Evolutionary conservation across 2,888 invertebrate species (phyloP), one percentile per base, ranked within the genome.

Genomic region (Pelosia muscerda): DNA sequence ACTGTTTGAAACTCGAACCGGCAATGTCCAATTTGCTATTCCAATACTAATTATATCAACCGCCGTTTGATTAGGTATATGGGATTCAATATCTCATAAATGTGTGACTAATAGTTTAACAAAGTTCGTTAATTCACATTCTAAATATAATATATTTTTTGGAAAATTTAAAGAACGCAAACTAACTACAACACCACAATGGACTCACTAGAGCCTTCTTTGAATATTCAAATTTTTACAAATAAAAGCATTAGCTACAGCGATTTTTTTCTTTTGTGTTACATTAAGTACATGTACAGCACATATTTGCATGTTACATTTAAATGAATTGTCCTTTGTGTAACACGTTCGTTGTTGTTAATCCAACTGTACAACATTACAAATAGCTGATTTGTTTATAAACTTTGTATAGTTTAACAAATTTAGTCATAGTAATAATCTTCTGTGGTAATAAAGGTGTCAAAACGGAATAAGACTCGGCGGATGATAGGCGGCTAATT

Each of bases 181-280:
- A 49, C 19, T 42, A 19, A 19, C 10, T 13, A 11, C 13, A 34
- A 8, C 49, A n/a, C 19, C 8, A 49, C 49, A 49, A n/a, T 19
- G n/a, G n/a, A 49, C 49, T 49, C 49, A 49, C n/a, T 49, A 49
- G 9, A 49, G 49, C 49, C n/a, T 49, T 49, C 49, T 49, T 49
- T 49, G 49, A 19, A 49, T 49, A 49, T 49, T 49, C 49, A 49
- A 49, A 49, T 49, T 49, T 49, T 49, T 49, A 49, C 49, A 49
- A 55, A 55, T 55, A 55, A 55, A 25, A 25, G 25, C 49, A 49
- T 49, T 49, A 49, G n/a, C 49, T 49, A 49, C 49, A 49, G 49
- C 15, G n/a, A 49, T 5, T 49, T 49, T n/a, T 49, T 49, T 49
- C 49, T 49, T 49, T 49, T 49, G n/a, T n/a, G 49, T 49, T 49